Base-by-base conservation (phyloP, 2,888 invertebrate species). In the Drosophila koepferae region DNA sequence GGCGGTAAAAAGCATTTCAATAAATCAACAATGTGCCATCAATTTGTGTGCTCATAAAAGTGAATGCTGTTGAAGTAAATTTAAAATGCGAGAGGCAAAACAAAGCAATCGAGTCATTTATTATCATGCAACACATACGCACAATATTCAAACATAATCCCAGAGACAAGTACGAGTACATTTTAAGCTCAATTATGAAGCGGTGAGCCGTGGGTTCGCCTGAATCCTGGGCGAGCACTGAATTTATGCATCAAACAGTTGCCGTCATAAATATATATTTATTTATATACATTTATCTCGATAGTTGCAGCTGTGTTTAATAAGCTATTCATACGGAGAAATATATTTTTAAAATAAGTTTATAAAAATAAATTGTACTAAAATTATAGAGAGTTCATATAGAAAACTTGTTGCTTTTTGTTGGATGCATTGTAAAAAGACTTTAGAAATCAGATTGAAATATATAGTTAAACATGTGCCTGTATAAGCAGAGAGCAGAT, bases 161-260 rank as follows among this genome's bases (percentile, higher is more conserved):
- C 74, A 74, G 75, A 58, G 70, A 73, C 74, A 77, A 82, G 71
- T 53, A 41, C 61, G 59, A 72, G 70, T 81, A 76, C 74, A 72
- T 78, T 78, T 85, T 69, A 72, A 85, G 80, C 81, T 76, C 79
- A 87, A 82, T 79, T 87, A 85, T 71, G 69, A 63, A 12, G 59
- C 65, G 36, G 20, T 3, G n/a, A 12, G 3, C 51, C 38, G 5
- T 18, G 20, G 23, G 16, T 2, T 16, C 16, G 28, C 23, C 53
- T 1, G 3, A 6, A 28, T n/a, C 20, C n/a, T 31, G 28, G 28
- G 10, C 14, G 36, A 7, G 36, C 16, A 23, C 34, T 48, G 38
- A 51, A 77, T 66, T 70, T 59, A 63, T 78, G 48, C 4, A 36
- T 14, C 34, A n/a, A 36, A 55, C 68, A 63, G 61, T 72, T 41